Evolutionary conservation across 1,140 invertebrate species (phyloP), one percentile per base, ranked within the genome.

Genomic region (Zeugodacus cucurbitae): DNA sequence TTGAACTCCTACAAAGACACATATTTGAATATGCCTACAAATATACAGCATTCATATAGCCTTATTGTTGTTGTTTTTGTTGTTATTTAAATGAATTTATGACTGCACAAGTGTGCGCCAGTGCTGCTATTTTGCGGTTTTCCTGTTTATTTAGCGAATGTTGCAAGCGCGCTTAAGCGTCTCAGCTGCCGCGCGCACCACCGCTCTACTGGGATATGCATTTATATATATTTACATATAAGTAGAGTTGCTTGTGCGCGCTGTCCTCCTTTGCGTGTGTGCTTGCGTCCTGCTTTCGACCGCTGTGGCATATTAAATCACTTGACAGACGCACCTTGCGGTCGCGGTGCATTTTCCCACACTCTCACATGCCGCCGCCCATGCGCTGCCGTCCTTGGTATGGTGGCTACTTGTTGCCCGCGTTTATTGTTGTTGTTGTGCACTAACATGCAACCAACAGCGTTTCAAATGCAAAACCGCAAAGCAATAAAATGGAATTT

Each of bases 401-500:
- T 17, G 48, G 70, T 82, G 41, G 74, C 26, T 82, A 29, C 41
- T 17, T 41, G 37, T 54, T 17, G 26, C 26, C 11, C 4, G 44
- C 3, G n/a, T 54, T 34, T n/a, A 26, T 34, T 41, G 58, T 6
- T 62, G 54, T 59, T 41, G 58, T 10, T 32, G 54, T 1, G 29
- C 29, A n/a, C 74, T 48, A 22, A 11, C 22, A 59, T 59, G 85
- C 54, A 22, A 29, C 26, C 54, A 22, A 29, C 26, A 87, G 34
- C 85, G 29, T 87, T 87, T 62, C 58, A 87, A 87, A 87, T 87
- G 58, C 34, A 41, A 58, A 87, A 87, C 85, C 85, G 54, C 85
- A 87, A 62, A 58, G 85, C 57, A 87, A 87, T 87, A 87, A 87
- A 58, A 59, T 62, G 54, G 85, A 87, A 87, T 87, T 58, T 87